Percentiles rank a stretch among this genome's conserved stretches.
These are phyloP conservation scores for Cygnus olor DNA, from an alignment of 2,797 vertebrate species.

Conservation along the genomic window DNA sequence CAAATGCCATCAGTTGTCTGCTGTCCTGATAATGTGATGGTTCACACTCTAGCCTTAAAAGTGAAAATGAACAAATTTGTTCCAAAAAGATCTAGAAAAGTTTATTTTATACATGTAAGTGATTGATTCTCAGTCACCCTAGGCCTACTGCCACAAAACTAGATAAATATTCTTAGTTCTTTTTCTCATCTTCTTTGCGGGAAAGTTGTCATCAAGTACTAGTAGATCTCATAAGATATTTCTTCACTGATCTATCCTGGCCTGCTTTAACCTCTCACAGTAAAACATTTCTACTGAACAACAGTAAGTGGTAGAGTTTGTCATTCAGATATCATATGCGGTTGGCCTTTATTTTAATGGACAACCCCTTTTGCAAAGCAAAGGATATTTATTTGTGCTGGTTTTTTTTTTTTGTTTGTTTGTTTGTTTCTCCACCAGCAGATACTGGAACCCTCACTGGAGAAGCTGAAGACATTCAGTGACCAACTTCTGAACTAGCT, in stretches of 20 bases:
- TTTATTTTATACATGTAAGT: background rate
- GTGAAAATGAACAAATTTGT: background rate
- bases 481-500: background rate
- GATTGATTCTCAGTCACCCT: background rate
- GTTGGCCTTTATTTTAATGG: background rate
- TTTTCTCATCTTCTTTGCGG: background rate
- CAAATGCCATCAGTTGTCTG: background rate
- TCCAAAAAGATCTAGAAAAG: background rate
- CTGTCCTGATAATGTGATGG: background rate
- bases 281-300: background rate
- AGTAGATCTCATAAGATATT: background rate
- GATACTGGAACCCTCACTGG: background rate
- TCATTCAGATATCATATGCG: background rate
- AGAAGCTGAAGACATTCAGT: background rate
- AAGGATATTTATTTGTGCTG: background rate
- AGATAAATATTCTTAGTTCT: background rate
- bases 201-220: background rate
- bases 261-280: background rate
- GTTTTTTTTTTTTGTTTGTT: background rate
- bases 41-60: background rate
- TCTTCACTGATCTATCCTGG: background rate
- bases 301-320: background rate
- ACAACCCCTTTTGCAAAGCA: background rate
- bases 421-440: background rate
- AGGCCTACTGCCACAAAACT: background rate